Base-by-base conservation (phyloP, 2,888 invertebrate species). In the Cartodere bifasciata region DNA sequence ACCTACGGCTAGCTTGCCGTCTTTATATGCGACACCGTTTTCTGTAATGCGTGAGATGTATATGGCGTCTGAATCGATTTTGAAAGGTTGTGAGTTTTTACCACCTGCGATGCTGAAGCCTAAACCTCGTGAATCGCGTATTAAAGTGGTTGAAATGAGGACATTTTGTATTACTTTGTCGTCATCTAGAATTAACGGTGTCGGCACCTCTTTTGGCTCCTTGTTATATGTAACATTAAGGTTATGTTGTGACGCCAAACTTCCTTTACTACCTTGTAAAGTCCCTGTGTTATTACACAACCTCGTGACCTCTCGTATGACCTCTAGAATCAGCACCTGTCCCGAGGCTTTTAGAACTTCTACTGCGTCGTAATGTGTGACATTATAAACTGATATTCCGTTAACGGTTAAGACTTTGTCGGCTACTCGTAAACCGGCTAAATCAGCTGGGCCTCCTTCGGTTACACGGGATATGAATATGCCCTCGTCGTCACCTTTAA, bases 391-490 rank as follows among this genome's bases (percentile, higher is more conserved):
- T 9, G 79, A 75, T 26, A 80, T 75, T 31, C 86, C 87, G 64
- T 95, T 95, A 41, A 95, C 94, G 41, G 75, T 70, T 34, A 90
- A 58, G 47, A 91, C 84, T 67, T 91, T 91, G 61, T 92, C 91
- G 37, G 87, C 88, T 39, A 86, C 82, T 60, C 78, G 75, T 25
- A 91, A 70, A 35, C 90, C 91, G 37, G 90, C 85, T 47, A 78
- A 60, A 53, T 92, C 91, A 2, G 98, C 95, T 1, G 97, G 94
- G 22, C 97, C 97, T 42, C 82, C 84, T 45, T 87, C 84, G 12
- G 92, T 88, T 37, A 95, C 90, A 49, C 90, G 72, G 9, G 97
- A 97, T 61, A 98, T 94, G 63, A 98, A 99, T 52, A 98, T 91
- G 51, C 97, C 94, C 61, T 94, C 92, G 58, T 97, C 95, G 48